phyloP scores from a whole-genome alignment of 2,113 vertebrate species.

The Bucco capensis region DNA sequence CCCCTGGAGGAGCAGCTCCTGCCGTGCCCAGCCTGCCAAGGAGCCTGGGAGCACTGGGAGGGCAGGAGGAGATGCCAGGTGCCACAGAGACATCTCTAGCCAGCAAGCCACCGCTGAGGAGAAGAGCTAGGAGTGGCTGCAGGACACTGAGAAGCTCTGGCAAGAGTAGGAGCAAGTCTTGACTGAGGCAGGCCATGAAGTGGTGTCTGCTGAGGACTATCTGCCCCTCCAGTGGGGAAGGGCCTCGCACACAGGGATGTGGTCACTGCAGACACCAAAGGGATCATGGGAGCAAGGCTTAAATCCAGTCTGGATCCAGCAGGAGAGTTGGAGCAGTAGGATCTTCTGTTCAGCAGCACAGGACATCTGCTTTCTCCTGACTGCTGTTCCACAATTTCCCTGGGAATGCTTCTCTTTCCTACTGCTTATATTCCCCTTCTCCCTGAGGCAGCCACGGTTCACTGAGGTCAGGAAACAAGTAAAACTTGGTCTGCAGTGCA shows the following conservation, averaged over 20 bases:
- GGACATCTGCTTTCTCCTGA: not conserved
- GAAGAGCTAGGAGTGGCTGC: not conserved
- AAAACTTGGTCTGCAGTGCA: not conserved
- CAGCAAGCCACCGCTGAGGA: not conserved
- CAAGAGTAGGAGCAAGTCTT: not conserved
- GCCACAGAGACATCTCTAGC: not conserved
- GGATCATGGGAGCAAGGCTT: not conserved
- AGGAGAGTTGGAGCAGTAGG: not conserved
- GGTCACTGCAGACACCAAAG: not conserved
- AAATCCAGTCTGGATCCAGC: not conserved
- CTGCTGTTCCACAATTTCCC: not conserved
- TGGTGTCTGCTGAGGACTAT: not conserved
- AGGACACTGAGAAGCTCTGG: not conserved
- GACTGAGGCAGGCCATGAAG: not conserved
- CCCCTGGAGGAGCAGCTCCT: not conserved
- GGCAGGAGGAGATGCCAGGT: not conserved
- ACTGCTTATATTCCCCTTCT: not conserved
- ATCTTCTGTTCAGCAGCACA: not conserved
- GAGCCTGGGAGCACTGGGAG: constrained; percentile 2
- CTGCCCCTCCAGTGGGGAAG: not conserved
- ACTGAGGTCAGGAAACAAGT: not conserved
- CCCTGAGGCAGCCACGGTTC: not conserved
- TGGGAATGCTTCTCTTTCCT: not conserved
- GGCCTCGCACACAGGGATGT: not conserved
- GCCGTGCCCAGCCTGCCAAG: constrained; percentile 51